Evolutionary conservation across 1,140 invertebrate species (phyloP).

Genomic region (Lucilia sericata): DNA sequence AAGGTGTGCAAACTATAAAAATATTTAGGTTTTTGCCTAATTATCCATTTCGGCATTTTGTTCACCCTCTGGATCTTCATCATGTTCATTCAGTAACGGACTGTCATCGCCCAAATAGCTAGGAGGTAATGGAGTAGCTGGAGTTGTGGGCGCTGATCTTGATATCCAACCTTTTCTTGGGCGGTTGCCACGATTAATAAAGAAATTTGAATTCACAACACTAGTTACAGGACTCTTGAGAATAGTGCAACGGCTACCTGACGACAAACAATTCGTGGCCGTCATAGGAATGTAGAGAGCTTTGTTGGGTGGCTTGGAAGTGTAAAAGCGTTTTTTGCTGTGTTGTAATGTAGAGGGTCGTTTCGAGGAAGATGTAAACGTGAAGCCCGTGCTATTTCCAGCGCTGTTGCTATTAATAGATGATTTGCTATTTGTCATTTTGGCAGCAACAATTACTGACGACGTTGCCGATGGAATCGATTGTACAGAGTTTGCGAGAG

Average conservation of each 20-base stretch:
- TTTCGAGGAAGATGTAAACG: slow-evolving; percentile 29
- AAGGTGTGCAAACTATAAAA: neutral
- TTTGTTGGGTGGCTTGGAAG: slow-evolving; percentile 60
- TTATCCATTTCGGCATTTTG: slow-evolving; percentile 49
- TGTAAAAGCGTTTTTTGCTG: slow-evolving; percentile 60
- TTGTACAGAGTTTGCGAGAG: slow-evolving; percentile 30
- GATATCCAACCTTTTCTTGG: slow-evolving; percentile 74
- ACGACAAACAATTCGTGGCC: slow-evolving; percentile 37
- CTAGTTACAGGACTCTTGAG: slow-evolving; percentile 63
- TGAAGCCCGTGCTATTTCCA: neutral
- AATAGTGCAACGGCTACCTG: slow-evolving; percentile 50
- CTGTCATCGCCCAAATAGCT: slow-evolving; percentile 72
- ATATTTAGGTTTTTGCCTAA: neutral
- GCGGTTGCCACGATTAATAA: slow-evolving; percentile 55
- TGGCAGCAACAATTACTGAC: neutral
- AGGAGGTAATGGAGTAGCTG: slow-evolving; percentile 71
- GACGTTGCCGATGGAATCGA: slow-evolving; percentile 8
- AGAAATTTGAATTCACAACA: slow-evolving; percentile 60
- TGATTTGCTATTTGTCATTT: neutral
- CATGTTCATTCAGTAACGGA: slow-evolving; percentile 71
- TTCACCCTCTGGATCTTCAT: slow-evolving; percentile 68
- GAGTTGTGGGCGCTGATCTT: slow-evolving; percentile 81
- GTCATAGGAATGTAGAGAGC: slow-evolving; percentile 65
- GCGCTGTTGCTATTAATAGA: neutral
- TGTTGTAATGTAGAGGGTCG: slow-evolving; percentile 50